Conservation (phyloP, 2,888 invertebrate genomes). For the Pegoplata infirma region DNA sequence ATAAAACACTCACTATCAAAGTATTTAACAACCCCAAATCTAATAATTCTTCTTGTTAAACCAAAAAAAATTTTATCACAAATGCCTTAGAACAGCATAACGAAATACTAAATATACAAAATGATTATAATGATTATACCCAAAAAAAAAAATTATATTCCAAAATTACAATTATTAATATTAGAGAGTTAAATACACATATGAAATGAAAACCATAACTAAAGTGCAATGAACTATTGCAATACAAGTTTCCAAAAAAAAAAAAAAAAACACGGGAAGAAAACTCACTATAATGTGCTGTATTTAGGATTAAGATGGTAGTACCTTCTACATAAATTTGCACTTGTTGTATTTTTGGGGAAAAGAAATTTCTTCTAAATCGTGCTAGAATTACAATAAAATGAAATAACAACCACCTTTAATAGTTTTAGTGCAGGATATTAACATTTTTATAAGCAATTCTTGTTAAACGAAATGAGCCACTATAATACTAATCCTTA, state of each 20-base stretch:
- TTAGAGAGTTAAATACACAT: constrained; percentile 25
- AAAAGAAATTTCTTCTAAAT: background rate
- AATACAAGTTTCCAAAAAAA: background rate
- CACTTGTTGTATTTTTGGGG: constrained; percentile 18
- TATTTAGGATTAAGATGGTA: background rate
- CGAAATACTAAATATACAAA: constrained; percentile 20
- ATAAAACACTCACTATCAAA: background rate
- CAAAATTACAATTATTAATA: constrained; percentile 29
- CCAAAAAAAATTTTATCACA: constrained; percentile 20
- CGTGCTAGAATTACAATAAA: background rate
- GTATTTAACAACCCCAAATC: constrained; percentile 11
- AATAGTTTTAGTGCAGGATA: constrained; percentile 5
- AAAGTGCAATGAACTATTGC: constrained; percentile 52
- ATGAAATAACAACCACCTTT: constrained; percentile 22
- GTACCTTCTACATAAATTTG: constrained; percentile 7
- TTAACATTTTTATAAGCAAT: constrained; percentile 43
- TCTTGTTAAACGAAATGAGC: constrained; percentile 18
- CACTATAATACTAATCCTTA: constrained; percentile 30
- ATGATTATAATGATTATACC: constrained; percentile 33
- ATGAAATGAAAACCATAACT: constrained; percentile 46
- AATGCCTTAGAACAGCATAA: background rate
- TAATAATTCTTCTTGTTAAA: background rate
- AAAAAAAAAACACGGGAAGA: no score
- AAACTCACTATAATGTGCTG: background rate
- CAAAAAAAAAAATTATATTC: background rate